A percentile compares a stretch with the other conserved stretches of the same genome.
These are phyloP conservation scores for Scatophagus argus DNA, from an alignment of 2,113 vertebrate genomes.

Conservation along the genomic window DNA sequence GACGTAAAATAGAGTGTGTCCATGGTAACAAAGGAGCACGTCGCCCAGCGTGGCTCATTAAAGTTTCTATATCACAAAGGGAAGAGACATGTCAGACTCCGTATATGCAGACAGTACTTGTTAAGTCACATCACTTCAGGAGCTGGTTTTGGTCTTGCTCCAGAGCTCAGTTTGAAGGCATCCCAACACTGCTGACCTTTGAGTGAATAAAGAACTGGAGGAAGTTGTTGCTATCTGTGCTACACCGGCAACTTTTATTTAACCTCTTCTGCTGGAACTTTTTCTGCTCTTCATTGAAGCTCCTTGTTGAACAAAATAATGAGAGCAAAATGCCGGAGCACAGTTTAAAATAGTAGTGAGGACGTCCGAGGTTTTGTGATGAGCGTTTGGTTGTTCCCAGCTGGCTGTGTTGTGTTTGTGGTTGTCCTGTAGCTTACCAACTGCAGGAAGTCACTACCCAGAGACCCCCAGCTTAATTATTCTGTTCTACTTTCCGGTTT, in stretches of 20 bases:
- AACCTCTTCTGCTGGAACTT: not conserved
- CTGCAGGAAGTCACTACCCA: not conserved
- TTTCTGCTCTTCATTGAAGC: not conserved
- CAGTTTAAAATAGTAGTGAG: too few relatives aligned
- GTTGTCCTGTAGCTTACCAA: too few relatives aligned
- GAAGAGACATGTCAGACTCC: not conserved
- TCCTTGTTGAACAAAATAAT: not conserved
- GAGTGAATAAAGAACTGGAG: too few relatives aligned
- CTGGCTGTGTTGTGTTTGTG: too few relatives aligned
- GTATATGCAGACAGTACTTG: too few relatives aligned
- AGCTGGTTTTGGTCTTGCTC: not conserved
- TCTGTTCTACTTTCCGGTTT: not conserved
- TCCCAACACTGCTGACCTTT: too few relatives aligned
- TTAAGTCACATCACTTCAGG: not conserved
- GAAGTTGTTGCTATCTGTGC: too few relatives aligned
- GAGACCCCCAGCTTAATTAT: not conserved
- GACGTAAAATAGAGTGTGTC: not conserved
- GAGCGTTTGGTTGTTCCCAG: too few relatives aligned
- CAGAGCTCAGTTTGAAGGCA: too few relatives aligned
- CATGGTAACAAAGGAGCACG: not conserved
- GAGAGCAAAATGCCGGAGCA: not conserved
- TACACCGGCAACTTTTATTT: not conserved
- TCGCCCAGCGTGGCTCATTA: not conserved
- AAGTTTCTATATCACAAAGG: not conserved
- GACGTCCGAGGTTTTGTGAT: too few relatives aligned